Base-by-base conservation (phyloP, 1,140 invertebrate genomes). In the Drosophila tropicalis region DNA sequence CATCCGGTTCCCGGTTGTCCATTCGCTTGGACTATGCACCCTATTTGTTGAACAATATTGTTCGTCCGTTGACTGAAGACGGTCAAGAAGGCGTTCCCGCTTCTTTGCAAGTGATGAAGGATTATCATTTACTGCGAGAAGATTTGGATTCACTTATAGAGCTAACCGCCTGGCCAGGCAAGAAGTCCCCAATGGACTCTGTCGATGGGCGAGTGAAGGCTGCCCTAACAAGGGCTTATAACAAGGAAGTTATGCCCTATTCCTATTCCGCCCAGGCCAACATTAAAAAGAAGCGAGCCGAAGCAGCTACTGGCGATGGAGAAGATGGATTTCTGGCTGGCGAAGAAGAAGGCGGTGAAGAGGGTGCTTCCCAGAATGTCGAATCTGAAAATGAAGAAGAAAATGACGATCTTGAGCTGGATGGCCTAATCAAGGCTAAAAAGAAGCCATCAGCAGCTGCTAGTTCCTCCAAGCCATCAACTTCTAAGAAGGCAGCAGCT, bases 221-320 rank as follows among this genome's bases (percentile, higher is more conserved):
- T 15, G 97, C 98, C 0, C 96, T 99, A 90, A 99, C 98, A 0
- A 94, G 97, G 51, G 93, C 95, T 0, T 98, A 98, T 90, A 99
- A 99, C 91, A 99, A 99, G 91, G 95, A 95, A 70, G 93, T 94
- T 0, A 92, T 94, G 29, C 92, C 95, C 55, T 94, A 95, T 62
- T 96, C 96, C 2, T 98, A 97, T 90, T 93, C 94, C 5, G 94
- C 94, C 15, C 94, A 93, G 40, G 92, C 92, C 5, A 92, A 92
- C 36, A 92, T 93, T 69, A 95, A 93, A 79, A 95, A 94, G 79
- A 95, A 94, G 76, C 93, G 93, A 72, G 91, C 91, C 1, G 92
- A 81, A 0, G 90, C 72, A 3, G 82, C 68, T 13, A 86, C 79
- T 15, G 92, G 87, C 13, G 93, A 93, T 5, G 78, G 81, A 7